Evolutionary conservation across 2,888 invertebrate genomes (phyloP), one percentile per base, ranked within the genome.

Genomic region (Andricus quercusramuli): DNA sequence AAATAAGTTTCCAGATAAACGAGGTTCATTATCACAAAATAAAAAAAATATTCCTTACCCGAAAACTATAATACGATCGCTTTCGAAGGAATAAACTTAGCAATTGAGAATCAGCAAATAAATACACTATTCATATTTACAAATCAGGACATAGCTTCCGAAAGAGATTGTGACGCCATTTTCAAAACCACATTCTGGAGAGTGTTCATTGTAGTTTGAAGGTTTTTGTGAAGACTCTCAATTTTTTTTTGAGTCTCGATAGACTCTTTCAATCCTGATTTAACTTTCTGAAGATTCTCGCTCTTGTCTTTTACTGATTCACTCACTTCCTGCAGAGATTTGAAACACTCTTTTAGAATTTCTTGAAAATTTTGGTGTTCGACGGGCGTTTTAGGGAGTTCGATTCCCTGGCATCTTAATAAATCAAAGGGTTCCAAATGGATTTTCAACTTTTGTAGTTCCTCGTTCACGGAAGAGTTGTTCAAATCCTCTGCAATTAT

Each of bases 331-430:
- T 74, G 25, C 11, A 74, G 20, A 29, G 32, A 51, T n/a, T 74
- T 74, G 20, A 17, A 74, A 74, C 74, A 74, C 11, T 74, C 25
- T 51, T 74, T 74, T 5, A 74, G n/a, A 74, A 29, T 74, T 11
- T 51, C 74, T 56, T 74, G 51, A 56, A 74, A 74, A 13, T 74
- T 74, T 20, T 32, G 1, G 3, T 74, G 51, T 20, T 74, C 74
- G 11, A 17, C 20, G 13, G 47, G 47, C 56, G 74, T 32, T 20
- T 17, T 17, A 20, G 74, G 74, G 20, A 74, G 74, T 51, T 74
- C 74, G 51, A 74, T 51, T 74, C 74, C 74, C 51, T 74, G 74
- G 17, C 74, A 74, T 74, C 74, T 25, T 32, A 74, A 56, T 29
- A 74, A 74, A 29, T 74, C 74, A n/a, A 74, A 74, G n/a, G 74